These are phyloP conservation scores for Patiria pectinifera DNA, from an alignment of 53 echinoderm and acorn worm genomes.

Conservation along the genomic window DNA sequence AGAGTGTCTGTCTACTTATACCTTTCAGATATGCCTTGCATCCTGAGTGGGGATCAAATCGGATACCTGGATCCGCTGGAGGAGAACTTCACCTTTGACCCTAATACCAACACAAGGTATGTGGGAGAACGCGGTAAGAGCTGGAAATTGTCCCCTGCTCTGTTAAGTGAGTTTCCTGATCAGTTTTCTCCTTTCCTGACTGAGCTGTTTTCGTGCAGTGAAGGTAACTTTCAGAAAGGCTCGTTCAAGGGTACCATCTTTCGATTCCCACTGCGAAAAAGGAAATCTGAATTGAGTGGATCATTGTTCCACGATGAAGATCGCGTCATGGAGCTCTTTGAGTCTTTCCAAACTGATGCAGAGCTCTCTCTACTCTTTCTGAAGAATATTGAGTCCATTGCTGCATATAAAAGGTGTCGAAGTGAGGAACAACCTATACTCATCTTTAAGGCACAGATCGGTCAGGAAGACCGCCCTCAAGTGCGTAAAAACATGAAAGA, in stretches of 20 bases:
- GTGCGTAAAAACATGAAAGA: neutral
- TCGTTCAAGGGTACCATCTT: conserved; percentile 54
- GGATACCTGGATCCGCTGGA: conserved; percentile 59
- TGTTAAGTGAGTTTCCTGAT: conserved; percentile 19
- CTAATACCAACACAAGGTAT: neutral
- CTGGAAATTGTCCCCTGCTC: conserved; percentile 1
- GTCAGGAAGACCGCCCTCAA: neutral
- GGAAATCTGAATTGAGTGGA: neutral
- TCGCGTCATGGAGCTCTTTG: conserved; percentile 23
- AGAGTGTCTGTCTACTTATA: neutral
- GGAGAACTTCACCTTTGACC: conserved; percentile 26
- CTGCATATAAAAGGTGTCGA: conserved; percentile 20
- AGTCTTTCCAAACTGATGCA: conserved; percentile 48
- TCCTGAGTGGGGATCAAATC: conserved; percentile 44
- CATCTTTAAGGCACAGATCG: conserved; percentile 18
- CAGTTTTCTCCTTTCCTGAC: conserved; percentile 39
- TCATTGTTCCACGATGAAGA: conserved; percentile 17
- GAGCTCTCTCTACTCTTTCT: conserved; percentile 43
- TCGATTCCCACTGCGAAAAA: conserved; percentile 48
- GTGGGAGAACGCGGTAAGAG: conserved; percentile 22
- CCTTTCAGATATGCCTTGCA: conserved; percentile 52
- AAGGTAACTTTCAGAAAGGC: conserved; percentile 6
- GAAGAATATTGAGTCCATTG: conserved; percentile 50
- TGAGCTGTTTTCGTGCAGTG: conserved; percentile 17
- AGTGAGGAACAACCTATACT: conserved; percentile 6